A percentile compares a stretch with the other conserved stretches of the same genome.
phyloP scores from a whole-genome alignment of 2,113 vertebrate species.

The Suncus etruscus region DNA sequence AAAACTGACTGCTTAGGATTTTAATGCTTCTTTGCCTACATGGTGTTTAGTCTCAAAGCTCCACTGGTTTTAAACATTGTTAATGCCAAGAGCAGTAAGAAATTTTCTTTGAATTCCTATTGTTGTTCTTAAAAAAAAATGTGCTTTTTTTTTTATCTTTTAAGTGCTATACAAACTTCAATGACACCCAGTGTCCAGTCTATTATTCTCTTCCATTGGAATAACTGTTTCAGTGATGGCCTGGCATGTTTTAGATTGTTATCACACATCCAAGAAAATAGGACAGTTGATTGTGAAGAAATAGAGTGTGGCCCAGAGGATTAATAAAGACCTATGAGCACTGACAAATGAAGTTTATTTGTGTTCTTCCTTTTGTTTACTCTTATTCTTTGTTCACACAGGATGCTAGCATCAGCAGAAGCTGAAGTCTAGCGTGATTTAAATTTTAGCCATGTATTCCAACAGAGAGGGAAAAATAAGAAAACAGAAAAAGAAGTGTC shows the following conservation, averaged over 20 bases:
- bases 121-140: conserved; percentile 52
- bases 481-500: no score
- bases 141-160: conserved; percentile 56
- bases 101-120: conserved; percentile 61
- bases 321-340: conserved; percentile 74
- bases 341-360: conserved; percentile 69
- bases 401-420: conserved; percentile 51
- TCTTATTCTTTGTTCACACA: conserved; percentile 59
- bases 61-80: conserved; percentile 57
- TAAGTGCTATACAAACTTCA: conserved; percentile 43
- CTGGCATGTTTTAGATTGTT: conserved; percentile 57
- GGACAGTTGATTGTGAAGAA: conserved; percentile 30
- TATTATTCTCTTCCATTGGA: conserved; percentile 42
- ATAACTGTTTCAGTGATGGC: conserved; percentile 36
- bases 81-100: conserved; percentile 20
- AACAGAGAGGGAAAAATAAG: no score
- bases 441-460: background rate
- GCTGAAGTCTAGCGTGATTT: background rate
- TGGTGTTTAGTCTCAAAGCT: conserved; percentile 31
- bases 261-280: conserved; percentile 57
- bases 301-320: conserved; percentile 44
- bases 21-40: background rate
- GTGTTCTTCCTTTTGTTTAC: conserved; percentile 61
- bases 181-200: conserved; percentile 53
- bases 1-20: conserved; percentile 2